Percentiles rank a stretch among this genome's conserved stretches.
Evolutionary conservation across 2,113 vertebrate genomes (phyloP).

Genomic region (Erythrocebus patas): DNA sequence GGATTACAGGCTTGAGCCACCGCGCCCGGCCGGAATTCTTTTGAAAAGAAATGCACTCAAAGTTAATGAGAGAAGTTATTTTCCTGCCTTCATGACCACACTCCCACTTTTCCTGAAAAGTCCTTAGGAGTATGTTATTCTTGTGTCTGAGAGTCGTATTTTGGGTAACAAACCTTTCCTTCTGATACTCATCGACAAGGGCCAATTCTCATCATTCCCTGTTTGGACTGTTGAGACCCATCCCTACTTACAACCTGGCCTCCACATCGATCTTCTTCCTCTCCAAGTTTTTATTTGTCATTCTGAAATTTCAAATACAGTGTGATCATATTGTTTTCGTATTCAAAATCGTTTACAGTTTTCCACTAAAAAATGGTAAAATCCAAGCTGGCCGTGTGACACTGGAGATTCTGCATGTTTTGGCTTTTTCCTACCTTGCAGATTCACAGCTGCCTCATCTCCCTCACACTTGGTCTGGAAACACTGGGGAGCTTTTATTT

Average conservation of each 20-base stretch:
- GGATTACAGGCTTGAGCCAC: too few relatives aligned
- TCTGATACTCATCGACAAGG: background rate
- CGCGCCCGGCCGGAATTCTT: background rate
- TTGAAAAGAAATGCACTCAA: background rate
- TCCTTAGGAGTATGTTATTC: background rate
- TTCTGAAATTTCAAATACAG: background rate
- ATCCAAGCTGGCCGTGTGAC: background rate
- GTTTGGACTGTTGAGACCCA: too few relatives aligned
- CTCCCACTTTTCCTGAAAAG: background rate
- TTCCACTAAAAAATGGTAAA: background rate
- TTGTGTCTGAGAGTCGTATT: background rate
- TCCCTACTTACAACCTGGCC: background rate
- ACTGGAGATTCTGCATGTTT: background rate
- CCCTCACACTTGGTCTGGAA: background rate
- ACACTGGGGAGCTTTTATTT: background rate
- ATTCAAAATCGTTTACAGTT: background rate
- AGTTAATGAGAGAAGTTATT: background rate
- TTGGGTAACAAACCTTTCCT: background rate
- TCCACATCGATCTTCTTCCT: background rate
- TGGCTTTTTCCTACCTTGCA: background rate
- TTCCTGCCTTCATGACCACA: accelerated
- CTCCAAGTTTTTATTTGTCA: background rate
- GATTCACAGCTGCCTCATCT: background rate
- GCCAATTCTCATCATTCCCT: background rate
- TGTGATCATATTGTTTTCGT: background rate